Percentiles rank a stretch among this genome's conserved stretches.
phyloP scores from a whole-genome alignment of 2,797 vertebrate species.

The Somateria mollissima region DNA sequence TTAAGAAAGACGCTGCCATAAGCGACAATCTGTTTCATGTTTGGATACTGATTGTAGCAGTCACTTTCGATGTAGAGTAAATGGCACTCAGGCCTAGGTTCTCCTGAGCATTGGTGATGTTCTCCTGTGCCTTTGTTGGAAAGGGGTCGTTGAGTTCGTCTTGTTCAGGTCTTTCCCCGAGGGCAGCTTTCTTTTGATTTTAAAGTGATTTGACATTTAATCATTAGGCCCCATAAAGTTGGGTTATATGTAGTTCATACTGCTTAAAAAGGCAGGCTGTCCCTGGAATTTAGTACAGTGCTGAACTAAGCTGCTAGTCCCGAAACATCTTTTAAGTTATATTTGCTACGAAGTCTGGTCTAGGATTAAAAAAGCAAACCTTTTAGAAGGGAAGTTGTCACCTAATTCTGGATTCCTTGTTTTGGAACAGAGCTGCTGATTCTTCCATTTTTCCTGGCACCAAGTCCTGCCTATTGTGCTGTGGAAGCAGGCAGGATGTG shows the following conservation, averaged over 20 bases:
- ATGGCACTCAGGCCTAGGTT: fast-evolving
- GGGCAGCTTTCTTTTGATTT: background rate
- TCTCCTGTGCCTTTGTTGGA: background rate
- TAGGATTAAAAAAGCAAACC: background rate
- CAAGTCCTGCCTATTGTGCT: constrained; percentile 43
- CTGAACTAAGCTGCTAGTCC: background rate
- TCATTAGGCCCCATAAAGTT: background rate
- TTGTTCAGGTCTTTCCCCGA: background rate
- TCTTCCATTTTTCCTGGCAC: constrained; percentile 62
- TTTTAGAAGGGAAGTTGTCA: background rate
- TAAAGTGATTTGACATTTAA: background rate
- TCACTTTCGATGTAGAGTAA: fast-evolving
- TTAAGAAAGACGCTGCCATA: background rate
- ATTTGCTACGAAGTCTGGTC: background rate
- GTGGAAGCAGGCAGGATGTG: constrained; percentile 55
- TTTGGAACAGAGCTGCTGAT: constrained; percentile 50
- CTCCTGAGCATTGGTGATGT: background rate
- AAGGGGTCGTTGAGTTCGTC: background rate
- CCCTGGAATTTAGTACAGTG: background rate
- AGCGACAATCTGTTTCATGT: fast-evolving
- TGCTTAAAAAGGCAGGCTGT: background rate
- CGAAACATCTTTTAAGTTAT: background rate
- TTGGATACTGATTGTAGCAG: background rate
- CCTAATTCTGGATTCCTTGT: constrained; percentile 19
- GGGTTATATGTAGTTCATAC: background rate